phyloP scores from a whole-genome alignment of 2,797 vertebrate species.

The Limosa lapponica region DNA sequence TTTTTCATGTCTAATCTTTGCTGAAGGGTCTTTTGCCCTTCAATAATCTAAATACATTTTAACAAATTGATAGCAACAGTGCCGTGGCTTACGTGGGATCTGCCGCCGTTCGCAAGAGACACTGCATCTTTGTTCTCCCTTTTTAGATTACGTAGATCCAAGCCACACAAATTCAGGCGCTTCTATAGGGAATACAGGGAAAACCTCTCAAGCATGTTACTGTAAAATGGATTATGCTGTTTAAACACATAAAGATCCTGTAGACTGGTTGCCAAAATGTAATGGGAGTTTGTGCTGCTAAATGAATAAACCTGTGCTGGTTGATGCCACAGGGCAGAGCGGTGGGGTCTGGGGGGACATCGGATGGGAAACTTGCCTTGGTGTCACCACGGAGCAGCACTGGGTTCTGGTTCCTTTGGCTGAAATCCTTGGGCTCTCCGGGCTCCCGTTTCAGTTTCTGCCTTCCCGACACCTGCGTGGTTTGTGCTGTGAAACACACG shows the following conservation, averaged over 20 bases:
- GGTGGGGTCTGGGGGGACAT: rapidly evolving
- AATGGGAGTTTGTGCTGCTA: constrained; percentile 15
- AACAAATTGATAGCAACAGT: background rate
- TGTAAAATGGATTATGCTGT: constrained; percentile 24
- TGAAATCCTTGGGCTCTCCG: background rate
- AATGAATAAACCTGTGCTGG: background rate
- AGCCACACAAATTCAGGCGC: background rate
- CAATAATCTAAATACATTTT: background rate
- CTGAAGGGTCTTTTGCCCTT: constrained; percentile 31
- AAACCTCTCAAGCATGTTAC: background rate
- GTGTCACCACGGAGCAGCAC: rapidly evolving
- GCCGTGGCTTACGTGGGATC: background rate
- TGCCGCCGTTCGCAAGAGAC: rapidly evolving
- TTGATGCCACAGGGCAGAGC: background rate
- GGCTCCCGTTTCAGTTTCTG: rapidly evolving
- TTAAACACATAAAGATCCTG: constrained; percentile 8
- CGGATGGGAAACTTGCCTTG: background rate
- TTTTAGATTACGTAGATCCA: background rate
- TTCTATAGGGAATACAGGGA: background rate
- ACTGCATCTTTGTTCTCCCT: constrained; percentile 2
- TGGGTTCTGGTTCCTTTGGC: background rate
- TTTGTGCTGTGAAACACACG: rapidly evolving
- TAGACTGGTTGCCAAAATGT: background rate
- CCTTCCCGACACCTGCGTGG: rapidly evolving
- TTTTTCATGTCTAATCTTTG: constrained; percentile 13